Percentiles rank a stretch among this genome's conserved stretches.
Evolutionary conservation across 92 coral and sea anemone species (phyloP).

Genomic region (Palythoa grandis): DNA sequence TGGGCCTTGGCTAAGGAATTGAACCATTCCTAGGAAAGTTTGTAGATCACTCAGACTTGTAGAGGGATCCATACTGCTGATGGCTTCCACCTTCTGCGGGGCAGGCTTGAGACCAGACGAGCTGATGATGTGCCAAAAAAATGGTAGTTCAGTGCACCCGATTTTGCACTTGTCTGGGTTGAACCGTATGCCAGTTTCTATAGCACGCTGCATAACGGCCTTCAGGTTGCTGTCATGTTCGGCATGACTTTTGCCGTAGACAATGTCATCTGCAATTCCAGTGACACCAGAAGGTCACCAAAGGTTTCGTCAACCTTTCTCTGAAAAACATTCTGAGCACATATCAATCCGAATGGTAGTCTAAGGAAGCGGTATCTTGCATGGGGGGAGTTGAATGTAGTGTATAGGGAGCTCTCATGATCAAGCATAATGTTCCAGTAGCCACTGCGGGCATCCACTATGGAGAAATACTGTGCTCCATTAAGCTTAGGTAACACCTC

Average conservation of each 20-base stretch:
- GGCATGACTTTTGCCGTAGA: constrained; percentile 54
- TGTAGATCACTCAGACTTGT: constrained; percentile 65
- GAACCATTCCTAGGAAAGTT: constrained; percentile 76
- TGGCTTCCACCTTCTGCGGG: constrained; percentile 29
- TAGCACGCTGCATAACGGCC: constrained; percentile 60
- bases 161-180: neutral
- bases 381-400: constrained; percentile 73
- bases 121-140: constrained; percentile 46
- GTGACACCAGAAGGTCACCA: constrained; percentile 68
- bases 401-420: constrained; percentile 55
- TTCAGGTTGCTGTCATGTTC: constrained; percentile 67
- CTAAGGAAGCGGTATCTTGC: constrained; percentile 64
- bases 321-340: constrained; percentile 53
- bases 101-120: constrained; percentile 48
- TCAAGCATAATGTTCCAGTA: constrained; percentile 80
- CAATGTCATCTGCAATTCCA: constrained; percentile 72
- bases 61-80: constrained; percentile 46
- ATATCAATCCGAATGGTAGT: constrained; percentile 51
- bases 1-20: constrained; percentile 74
- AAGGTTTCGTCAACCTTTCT: constrained; percentile 5
- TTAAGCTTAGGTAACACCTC: constrained; percentile 69
- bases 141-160: constrained; percentile 24
- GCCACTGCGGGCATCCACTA: constrained; percentile 71
- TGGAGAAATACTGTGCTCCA: constrained; percentile 67
- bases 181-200: constrained; percentile 1